These are phyloP conservation scores for Cantharis flavilabris DNA, from an alignment of 2,888 invertebrate genomes.

Conservation along the genomic window DNA sequence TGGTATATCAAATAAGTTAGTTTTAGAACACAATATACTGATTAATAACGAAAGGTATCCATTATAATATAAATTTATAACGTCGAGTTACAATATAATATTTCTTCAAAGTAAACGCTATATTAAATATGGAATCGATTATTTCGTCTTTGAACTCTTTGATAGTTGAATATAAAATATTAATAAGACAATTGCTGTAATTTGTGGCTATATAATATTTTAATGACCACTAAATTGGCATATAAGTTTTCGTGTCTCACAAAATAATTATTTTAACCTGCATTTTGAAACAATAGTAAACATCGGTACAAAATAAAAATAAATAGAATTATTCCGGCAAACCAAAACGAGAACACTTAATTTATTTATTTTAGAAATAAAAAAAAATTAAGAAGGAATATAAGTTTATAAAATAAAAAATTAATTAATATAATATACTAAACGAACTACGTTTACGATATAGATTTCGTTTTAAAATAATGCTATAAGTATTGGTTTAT, in stretches of 20 bases:
- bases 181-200: constrained; percentile 23
- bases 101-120: constrained; percentile 4
- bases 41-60: background rate
- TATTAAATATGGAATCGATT: constrained; percentile 22
- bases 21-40: background rate
- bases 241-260: background rate
- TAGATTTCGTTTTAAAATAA: background rate
- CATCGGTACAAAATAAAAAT: background rate
- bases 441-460: too few species aligned
- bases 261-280: background rate
- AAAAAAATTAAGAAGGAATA: background rate
- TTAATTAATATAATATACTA: background rate
- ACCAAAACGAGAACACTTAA: background rate
- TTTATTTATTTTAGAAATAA: background rate
- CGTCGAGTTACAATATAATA: background rate
- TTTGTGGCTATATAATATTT: constrained; percentile 28
- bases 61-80: constrained; percentile 9
- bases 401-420: background rate
- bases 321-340: background rate
- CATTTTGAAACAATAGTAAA: background rate
- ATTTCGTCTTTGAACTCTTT: constrained; percentile 26
- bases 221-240: constrained; percentile 22
- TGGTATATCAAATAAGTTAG: background rate
- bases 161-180: constrained; percentile 23
- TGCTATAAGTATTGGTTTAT: background rate